Evolutionary conservation across 2,888 invertebrate species (phyloP).

Genomic region (Orthosia gothica): DNA sequence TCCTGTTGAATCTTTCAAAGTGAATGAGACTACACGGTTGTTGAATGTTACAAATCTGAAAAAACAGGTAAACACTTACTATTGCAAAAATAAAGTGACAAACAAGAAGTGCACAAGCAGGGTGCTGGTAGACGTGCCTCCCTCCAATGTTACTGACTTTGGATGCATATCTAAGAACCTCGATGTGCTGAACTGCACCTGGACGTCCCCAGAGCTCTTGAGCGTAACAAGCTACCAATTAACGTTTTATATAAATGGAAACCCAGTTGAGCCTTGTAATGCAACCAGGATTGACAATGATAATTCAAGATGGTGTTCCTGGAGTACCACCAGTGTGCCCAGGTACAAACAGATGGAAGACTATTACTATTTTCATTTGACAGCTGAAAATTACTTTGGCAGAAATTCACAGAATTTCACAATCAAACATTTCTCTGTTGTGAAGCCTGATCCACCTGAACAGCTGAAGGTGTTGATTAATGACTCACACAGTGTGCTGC

Average conservation of each 20-base stretch:
- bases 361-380: constrained; percentile 91
- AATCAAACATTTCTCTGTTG: constrained; percentile 92
- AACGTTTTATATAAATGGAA: constrained; percentile 77
- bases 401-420: constrained; percentile 86
- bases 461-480: constrained; percentile 77
- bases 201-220: constrained; percentile 91
- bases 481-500: constrained; percentile 81
- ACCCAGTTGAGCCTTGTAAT: constrained; percentile 70
- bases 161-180: constrained; percentile 94
- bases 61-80: constrained; percentile 89
- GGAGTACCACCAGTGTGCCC: constrained; percentile 80
- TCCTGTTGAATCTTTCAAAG: constrained; percentile 81
- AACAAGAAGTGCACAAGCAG: constrained; percentile 78
- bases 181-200: constrained; percentile 94
- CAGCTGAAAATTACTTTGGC: constrained; percentile 93
- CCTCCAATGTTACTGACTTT: constrained; percentile 93
- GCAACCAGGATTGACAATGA: constrained; percentile 66
- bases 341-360: constrained; percentile 87
- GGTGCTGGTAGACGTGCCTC: constrained; percentile 90
- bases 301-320: constrained; percentile 76
- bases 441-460: constrained; percentile 83
- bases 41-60: constrained; percentile 91
- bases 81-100: constrained; percentile 87
- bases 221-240: constrained; percentile 78
- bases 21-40: constrained; percentile 93